A percentile compares a stretch with the other conserved stretches of the same genome.
Evolutionary conservation across 2,797 vertebrate species (phyloP).

Genomic region (Miichthys miiuy): DNA sequence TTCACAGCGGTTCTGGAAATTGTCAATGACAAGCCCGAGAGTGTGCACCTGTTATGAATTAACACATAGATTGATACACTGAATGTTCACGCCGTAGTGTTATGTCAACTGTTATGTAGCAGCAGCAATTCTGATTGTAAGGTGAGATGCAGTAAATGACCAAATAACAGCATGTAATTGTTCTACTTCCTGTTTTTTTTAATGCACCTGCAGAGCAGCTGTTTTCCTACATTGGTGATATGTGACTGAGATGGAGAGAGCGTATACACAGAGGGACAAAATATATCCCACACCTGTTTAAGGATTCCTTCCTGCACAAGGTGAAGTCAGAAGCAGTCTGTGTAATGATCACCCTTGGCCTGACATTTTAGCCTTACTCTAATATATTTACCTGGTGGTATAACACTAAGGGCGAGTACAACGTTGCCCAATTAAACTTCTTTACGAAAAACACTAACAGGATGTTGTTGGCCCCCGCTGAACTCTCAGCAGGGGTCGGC

Average conservation of each 20-base stretch:
- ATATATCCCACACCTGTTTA: conserved; percentile 26
- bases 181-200: too few relatives aligned
- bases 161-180: background rate
- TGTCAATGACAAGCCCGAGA: conserved; percentile 65
- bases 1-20: conserved; percentile 72
- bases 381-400: too few relatives aligned
- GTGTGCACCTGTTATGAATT: conserved; percentile 72
- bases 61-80: conserved; percentile 52
- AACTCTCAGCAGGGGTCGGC: too few relatives aligned
- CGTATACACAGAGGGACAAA: conserved; percentile 13
- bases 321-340: conserved; percentile 11
- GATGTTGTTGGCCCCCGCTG: background rate
- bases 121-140: conserved; percentile 12
- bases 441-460: background rate
- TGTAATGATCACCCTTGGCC: background rate
- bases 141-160: background rate
- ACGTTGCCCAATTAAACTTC: background rate
- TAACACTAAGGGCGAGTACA: background rate
- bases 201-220: background rate
- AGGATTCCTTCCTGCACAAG: conserved; percentile 43
- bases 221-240: conserved; percentile 1
- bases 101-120: conserved; percentile 10
- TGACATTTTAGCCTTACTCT: too few relatives aligned
- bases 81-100: background rate
- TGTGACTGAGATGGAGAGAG: conserved; percentile 22